A percentile compares a stretch with the other conserved stretches of the same genome.
Evolutionary conservation across 2,797 vertebrate species (phyloP).

Genomic region (Liasis olivaceus): DNA sequence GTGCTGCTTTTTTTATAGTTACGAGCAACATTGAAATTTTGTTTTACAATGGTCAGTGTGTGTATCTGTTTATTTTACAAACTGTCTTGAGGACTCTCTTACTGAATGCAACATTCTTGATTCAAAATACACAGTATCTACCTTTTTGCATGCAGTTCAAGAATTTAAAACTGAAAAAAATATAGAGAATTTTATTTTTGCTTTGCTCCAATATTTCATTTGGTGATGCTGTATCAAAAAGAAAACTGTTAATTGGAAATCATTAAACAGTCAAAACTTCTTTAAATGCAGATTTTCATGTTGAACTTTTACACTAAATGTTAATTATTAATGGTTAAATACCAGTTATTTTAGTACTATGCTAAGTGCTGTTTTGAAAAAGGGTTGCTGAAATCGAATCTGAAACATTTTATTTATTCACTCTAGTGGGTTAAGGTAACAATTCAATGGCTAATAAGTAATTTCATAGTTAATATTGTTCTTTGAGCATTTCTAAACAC

Average conservation of each 20-base stretch:
- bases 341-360: slow-evolving; percentile 39
- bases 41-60: slow-evolving; percentile 72
- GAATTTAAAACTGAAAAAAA: slow-evolving; percentile 38
- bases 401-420: slow-evolving; percentile 19
- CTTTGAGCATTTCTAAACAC: slow-evolving; percentile 8
- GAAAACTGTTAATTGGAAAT: slow-evolving; percentile 26
- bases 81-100: slow-evolving; percentile 70
- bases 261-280: slow-evolving; percentile 42
- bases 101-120: slow-evolving; percentile 53
- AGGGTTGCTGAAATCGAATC: slow-evolving; percentile 19
- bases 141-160: slow-evolving; percentile 59
- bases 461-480: slow-evolving; percentile 1
- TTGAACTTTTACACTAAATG: slow-evolving; percentile 45
- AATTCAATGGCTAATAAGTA: background rate
- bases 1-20: slow-evolving; percentile 63
- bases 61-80: slow-evolving; percentile 79
- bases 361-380: slow-evolving; percentile 33
- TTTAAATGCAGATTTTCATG: slow-evolving; percentile 49
- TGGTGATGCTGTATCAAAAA: slow-evolving; percentile 38
- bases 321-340: slow-evolving; percentile 48
- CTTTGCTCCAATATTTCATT: slow-evolving; percentile 52
- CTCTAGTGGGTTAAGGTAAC: slow-evolving; percentile 22
- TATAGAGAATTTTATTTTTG: slow-evolving; percentile 22
- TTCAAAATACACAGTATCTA: slow-evolving; percentile 50
- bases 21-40: slow-evolving; percentile 75